phyloP scores from a whole-genome alignment of 2,888 invertebrate species.

The Ochropacha duplaris region DNA sequence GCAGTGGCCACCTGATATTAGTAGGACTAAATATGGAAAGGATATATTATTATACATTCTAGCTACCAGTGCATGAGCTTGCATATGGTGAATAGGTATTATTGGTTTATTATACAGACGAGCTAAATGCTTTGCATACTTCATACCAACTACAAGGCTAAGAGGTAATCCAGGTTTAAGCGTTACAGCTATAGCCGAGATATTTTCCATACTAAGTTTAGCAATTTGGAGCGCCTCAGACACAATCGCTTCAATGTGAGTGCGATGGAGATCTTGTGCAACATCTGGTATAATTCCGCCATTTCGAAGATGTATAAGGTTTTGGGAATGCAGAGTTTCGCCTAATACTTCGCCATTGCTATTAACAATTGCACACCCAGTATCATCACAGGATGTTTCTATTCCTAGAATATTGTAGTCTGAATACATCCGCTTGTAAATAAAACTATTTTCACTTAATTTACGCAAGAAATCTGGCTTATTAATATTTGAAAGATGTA shows the following conservation, averaged over 20 bases:
- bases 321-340: conserved; percentile 93
- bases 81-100: conserved; percentile 99
- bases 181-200: conserved; percentile 95
- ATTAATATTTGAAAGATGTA: not conserved
- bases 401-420: conserved; percentile 89
- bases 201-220: conserved; percentile 83
- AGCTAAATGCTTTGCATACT: conserved; percentile 92
- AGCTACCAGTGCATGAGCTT: conserved; percentile 97
- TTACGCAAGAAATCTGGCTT: not conserved
- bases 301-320: conserved; percentile 86
- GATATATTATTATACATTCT: conserved; percentile 88
- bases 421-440: not conserved
- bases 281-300: conserved; percentile 97
- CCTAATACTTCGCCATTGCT: conserved; percentile 88
- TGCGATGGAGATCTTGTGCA: conserved; percentile 91
- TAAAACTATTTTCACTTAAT: not conserved
- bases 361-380: conserved; percentile 95
- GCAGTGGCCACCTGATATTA: conserved; percentile 97
- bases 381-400: conserved; percentile 99
- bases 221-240: conserved; percentile 86
- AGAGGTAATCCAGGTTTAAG: conserved; percentile 92
- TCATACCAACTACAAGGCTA: conserved; percentile 90
- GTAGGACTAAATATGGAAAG: conserved; percentile 94
- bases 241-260: conserved; percentile 90
- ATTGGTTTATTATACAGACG: conserved; percentile 88